Conservation (phyloP, 2,797 vertebrate genomes). For the Fringilla coelebs region DNA sequence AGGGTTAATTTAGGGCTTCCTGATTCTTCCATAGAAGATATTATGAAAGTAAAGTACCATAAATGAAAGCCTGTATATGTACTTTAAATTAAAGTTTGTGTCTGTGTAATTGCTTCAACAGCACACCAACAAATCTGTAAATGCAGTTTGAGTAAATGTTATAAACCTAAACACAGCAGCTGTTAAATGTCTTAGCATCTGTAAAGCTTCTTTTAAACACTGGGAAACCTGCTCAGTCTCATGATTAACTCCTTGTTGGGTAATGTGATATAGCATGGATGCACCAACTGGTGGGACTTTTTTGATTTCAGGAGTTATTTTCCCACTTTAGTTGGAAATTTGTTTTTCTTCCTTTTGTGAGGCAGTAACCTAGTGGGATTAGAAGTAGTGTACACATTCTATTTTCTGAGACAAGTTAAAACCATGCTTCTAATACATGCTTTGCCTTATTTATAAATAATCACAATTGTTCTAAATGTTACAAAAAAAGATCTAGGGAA, state of each 20-base stretch:
- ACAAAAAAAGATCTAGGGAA: not conserved
- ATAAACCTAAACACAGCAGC: slow-evolving; percentile 65
- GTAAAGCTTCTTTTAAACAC: slow-evolving; percentile 60
- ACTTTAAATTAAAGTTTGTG: slow-evolving; percentile 11
- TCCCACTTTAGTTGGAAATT: not conserved
- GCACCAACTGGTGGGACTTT: not conserved
- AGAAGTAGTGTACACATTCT: not conserved
- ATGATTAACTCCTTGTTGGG: slow-evolving; percentile 5
- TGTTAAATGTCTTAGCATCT: slow-evolving; percentile 66
- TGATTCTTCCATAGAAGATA: not conserved
- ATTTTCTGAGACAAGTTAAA: slow-evolving; percentile 33
- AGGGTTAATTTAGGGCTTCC: not conserved
- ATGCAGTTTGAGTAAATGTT: slow-evolving; percentile 46
- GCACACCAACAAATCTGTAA: slow-evolving; percentile 45
- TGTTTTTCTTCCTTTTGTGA: slow-evolving; percentile 1
- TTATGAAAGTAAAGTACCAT: not conserved
- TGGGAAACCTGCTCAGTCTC: slow-evolving; percentile 41
- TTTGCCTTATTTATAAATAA: slow-evolving; percentile 32
- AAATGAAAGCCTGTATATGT: slow-evolving; percentile 24
- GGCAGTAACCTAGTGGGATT: not conserved
- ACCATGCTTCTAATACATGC: not conserved
- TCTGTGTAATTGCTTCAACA: not conserved
- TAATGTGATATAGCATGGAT: not conserved
- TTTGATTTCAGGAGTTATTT: not conserved
- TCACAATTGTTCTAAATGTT: slow-evolving; percentile 42